Percentiles rank a stretch among this genome's conserved stretches.
Conservation (phyloP, 2,113 vertebrate genomes). For the Colossoma macropomum region DNA sequence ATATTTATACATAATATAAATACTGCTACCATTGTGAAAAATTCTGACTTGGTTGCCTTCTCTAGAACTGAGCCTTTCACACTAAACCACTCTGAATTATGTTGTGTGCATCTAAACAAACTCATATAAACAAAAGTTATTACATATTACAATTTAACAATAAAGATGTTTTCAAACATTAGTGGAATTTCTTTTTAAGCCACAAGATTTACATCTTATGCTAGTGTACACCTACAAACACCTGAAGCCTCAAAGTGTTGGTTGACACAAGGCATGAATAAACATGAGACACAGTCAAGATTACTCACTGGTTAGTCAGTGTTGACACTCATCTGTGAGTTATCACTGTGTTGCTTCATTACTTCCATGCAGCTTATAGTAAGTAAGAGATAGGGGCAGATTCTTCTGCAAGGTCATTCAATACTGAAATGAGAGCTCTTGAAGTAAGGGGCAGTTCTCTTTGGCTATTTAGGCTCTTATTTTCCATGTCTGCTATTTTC, state of each 20-base stretch:
- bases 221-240: background rate
- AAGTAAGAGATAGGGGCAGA: background rate
- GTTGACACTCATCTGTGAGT: background rate
- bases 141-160: too few species aligned
- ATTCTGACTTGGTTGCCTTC: too few species aligned
- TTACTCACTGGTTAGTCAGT: background rate
- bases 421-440: conserved; percentile 1
- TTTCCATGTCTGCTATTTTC: background rate
- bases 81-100: too few species aligned
- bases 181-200: too few species aligned
- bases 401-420: conserved; percentile 23
- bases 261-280: background rate
- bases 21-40: too few species aligned
- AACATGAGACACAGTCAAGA: background rate
- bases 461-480: background rate
- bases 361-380: background rate
- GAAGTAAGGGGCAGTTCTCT: background rate
- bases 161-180: too few species aligned
- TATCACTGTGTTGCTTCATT: background rate
- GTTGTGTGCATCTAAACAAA: too few species aligned
- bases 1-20: too few species aligned
- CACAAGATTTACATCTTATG: background rate
- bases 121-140: too few species aligned
- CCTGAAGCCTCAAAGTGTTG: background rate
- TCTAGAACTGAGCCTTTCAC: too few species aligned